A percentile compares a stretch with the other conserved stretches of the same genome.
phyloP scores from a whole-genome alignment of 2,888 invertebrate genomes.

The Osmoderma eremita region DNA sequence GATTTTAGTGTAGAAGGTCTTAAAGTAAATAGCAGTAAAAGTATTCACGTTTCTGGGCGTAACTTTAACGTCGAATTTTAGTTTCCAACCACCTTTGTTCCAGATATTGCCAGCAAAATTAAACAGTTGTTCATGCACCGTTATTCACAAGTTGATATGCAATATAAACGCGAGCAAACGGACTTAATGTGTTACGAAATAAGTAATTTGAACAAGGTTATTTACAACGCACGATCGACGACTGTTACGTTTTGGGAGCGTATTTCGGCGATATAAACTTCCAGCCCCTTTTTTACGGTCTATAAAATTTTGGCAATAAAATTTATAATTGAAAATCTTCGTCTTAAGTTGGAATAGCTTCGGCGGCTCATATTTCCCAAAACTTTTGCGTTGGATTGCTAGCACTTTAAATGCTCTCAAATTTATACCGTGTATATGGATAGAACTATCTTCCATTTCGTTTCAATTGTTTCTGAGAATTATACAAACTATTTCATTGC shows the following conservation, averaged over 20 bases:
- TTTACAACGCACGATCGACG: slow-evolving; percentile 13
- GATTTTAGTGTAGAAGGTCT: too few relatives aligned
- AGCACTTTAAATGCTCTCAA: slow-evolving; percentile 4
- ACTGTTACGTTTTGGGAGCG: slow-evolving; percentile 20
- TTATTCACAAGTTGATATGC: too few relatives aligned
- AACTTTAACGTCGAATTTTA: too few relatives aligned
- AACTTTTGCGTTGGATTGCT: slow-evolving; percentile 27
- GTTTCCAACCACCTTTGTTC: too few relatives aligned
- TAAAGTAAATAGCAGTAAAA: too few relatives aligned
- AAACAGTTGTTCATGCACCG: too few relatives aligned
- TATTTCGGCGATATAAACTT: slow-evolving; percentile 19
- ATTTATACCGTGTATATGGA: too few relatives aligned
- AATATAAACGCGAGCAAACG: neutral
- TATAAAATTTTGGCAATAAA: slow-evolving; percentile 39
- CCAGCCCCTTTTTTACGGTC: slow-evolving; percentile 23
- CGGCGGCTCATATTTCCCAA: neutral
- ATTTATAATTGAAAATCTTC: slow-evolving; percentile 31
- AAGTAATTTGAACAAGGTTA: slow-evolving; percentile 9
- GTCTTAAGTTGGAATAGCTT: slow-evolving; percentile 10
- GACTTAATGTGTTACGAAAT: slow-evolving; percentile 11
- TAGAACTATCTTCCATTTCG: too few relatives aligned
- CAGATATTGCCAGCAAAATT: too few relatives aligned
- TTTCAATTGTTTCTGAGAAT: too few relatives aligned
- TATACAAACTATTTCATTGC: too few relatives aligned
- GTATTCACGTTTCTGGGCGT: too few relatives aligned